phyloP scores from a whole-genome alignment of 2,797 vertebrate species.

The Tragelaphus eurycerus region DNA sequence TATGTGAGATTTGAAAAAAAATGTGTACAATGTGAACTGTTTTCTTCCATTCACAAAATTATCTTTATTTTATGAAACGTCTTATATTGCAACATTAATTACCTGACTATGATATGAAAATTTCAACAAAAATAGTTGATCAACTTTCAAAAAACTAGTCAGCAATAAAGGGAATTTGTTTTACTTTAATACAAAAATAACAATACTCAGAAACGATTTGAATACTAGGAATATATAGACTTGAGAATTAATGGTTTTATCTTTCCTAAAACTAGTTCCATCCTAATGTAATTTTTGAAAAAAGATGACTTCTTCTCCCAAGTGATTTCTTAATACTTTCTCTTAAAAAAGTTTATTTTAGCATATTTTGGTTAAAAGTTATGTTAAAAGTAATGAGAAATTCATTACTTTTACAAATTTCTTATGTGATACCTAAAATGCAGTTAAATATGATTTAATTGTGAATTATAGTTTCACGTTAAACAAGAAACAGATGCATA shows the following conservation, averaged over 20 bases:
- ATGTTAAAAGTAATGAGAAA: neutral
- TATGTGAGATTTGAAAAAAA: neutral
- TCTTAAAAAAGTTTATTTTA: neutral
- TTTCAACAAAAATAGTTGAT: neutral
- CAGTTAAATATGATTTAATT: conserved; percentile 61
- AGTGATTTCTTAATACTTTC: conserved; percentile 1
- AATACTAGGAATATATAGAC: neutral
- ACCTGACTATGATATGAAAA: neutral
- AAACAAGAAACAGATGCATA: neutral
- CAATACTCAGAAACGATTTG: neutral
- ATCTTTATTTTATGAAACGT: neutral
- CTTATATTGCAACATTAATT: neutral
- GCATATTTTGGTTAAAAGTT: conserved; percentile 14
- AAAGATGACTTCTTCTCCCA: neutral
- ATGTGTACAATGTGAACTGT: neutral
- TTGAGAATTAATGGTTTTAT: neutral
- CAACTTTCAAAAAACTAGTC: neutral
- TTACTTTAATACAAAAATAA: neutral
- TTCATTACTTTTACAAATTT: neutral
- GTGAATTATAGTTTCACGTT: neutral
- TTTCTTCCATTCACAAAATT: neutral
- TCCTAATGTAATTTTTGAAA: neutral
- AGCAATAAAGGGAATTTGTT: neutral
- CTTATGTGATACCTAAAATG: conserved; percentile 43
- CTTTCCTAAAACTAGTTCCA: neutral